Evolutionary conservation across 2,113 vertebrate genomes (phyloP).

Genomic region (Lepisosteus osseus): DNA sequence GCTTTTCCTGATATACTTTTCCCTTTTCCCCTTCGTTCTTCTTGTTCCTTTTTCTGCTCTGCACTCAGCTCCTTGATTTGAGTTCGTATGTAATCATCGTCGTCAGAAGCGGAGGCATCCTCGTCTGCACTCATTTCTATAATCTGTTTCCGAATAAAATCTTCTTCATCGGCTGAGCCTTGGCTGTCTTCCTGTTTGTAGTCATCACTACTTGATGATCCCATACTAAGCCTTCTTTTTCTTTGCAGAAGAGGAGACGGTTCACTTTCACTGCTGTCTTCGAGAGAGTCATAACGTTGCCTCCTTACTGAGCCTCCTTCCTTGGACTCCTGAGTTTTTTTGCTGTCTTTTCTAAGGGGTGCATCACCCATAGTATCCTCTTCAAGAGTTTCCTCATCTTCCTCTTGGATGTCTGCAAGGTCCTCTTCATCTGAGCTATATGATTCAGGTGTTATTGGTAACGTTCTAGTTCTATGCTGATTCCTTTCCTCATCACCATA

Average conservation of each 20-base stretch:
- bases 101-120: conserved; percentile 80
- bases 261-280: conserved; percentile 87
- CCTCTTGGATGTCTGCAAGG: conserved; percentile 50
- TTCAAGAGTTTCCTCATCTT: conserved; percentile 38
- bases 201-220: conserved; percentile 88
- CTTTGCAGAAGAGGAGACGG: conserved; percentile 74
- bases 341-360: conserved; percentile 43
- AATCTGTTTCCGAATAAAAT: conserved; percentile 87
- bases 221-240: conserved; percentile 65
- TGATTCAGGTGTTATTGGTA: conserved; percentile 65
- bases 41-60: conserved; percentile 58
- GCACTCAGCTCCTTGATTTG: conserved; percentile 67
- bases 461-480: conserved; percentile 65
- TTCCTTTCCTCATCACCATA: conserved; percentile 63
- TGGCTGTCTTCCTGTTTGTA: conserved; percentile 82
- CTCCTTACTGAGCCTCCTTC: conserved; percentile 52
- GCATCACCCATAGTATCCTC: conserved; percentile 45
- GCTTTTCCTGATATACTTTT: conserved; percentile 59
- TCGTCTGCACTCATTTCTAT: conserved; percentile 88
- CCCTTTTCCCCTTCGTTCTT: conserved; percentile 53
- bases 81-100: conserved; percentile 72
- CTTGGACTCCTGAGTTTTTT: conserved; percentile 44
- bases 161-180: conserved; percentile 87
- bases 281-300: conserved; percentile 68
- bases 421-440: conserved; percentile 77